Conservation (phyloP, 2,797 vertebrate species). For the Chromobotia macracanthus region DNA sequence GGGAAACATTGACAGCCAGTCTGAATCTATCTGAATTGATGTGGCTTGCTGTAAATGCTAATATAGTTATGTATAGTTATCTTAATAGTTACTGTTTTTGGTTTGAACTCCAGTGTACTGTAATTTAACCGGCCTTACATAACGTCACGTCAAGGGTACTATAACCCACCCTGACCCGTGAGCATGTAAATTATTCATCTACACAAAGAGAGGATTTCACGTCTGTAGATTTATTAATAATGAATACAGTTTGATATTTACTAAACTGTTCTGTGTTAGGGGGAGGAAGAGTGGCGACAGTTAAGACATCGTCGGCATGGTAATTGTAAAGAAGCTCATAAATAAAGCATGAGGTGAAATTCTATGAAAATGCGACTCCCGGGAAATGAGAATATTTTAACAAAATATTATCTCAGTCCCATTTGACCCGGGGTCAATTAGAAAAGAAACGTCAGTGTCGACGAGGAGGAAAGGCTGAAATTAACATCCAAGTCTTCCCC, state of each 20-base stretch:
- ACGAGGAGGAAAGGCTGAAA: slow-evolving; percentile 60
- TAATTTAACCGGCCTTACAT: neutral
- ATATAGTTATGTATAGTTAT: too few species aligned
- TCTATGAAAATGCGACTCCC: slow-evolving; percentile 79
- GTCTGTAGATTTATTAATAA: slow-evolving; percentile 80
- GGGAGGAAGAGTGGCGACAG: slow-evolving; percentile 68
- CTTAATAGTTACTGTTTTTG: too few species aligned
- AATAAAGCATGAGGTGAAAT: slow-evolving; percentile 80
- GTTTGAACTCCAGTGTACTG: neutral
- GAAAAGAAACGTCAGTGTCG: slow-evolving; percentile 72
- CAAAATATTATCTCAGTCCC: slow-evolving; percentile 80
- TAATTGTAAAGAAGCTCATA: slow-evolving; percentile 77
- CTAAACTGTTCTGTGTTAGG: slow-evolving; percentile 77
- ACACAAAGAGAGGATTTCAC: slow-evolving; percentile 69
- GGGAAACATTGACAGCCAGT: too few species aligned
- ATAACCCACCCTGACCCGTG: slow-evolving; percentile 67
- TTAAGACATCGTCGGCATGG: slow-evolving; percentile 79
- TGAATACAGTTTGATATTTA: slow-evolving; percentile 83
- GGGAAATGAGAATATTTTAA: slow-evolving; percentile 81
- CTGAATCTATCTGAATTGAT: too few species aligned
- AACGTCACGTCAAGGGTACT: neutral
- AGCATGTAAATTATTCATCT: slow-evolving; percentile 74
- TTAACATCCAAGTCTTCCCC: slow-evolving; percentile 59
- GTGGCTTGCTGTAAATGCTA: too few species aligned
- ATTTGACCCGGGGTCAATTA: slow-evolving; percentile 80